A percentile compares a stretch with the other conserved stretches of the same genome.
These are phyloP conservation scores for Gastracanthus pulcherrimus DNA, from an alignment of 2,888 invertebrate genomes.

Conservation along the genomic window DNA sequence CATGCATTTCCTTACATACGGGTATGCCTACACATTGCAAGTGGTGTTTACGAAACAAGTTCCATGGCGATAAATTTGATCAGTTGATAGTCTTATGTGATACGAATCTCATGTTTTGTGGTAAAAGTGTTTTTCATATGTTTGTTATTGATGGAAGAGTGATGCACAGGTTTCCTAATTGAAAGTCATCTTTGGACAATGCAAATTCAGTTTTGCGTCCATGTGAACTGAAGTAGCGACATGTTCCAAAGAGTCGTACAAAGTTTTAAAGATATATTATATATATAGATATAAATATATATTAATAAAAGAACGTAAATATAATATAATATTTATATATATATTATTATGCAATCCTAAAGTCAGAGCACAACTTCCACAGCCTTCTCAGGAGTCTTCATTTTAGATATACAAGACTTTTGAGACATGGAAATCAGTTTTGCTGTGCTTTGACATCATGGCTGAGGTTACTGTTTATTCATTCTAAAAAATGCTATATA, in stretches of 20 bases:
- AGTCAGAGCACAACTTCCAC: constrained; percentile 42
- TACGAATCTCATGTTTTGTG: constrained; percentile 34
- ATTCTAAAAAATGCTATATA: constrained; percentile 60
- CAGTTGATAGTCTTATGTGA: constrained; percentile 22
- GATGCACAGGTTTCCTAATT: constrained; percentile 42
- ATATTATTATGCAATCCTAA: constrained; percentile 24
- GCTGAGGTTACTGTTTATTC: constrained; percentile 54
- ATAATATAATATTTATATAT: constrained; percentile 47
- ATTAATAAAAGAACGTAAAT: constrained; percentile 36
- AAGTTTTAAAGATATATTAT: constrained; percentile 47
- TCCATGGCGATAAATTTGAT: constrained; percentile 42
- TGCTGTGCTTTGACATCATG: constrained; percentile 38
- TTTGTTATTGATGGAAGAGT: constrained; percentile 42
- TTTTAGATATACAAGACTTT: constrained; percentile 34
- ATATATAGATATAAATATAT: constrained; percentile 28
- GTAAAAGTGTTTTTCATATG: constrained; percentile 36
- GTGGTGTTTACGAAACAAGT: constrained; percentile 1
- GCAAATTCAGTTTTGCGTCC: constrained; percentile 30
- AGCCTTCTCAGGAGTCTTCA: constrained; percentile 45
- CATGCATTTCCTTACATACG: constrained; percentile 21
- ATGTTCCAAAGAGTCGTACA: constrained; percentile 53
- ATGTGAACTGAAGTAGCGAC: constrained; percentile 24
- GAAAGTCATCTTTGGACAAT: constrained; percentile 45
- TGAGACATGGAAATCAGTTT: constrained; percentile 46
- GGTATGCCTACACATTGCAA: constrained; percentile 4